A percentile compares a stretch with the other conserved stretches of the same genome.
phyloP scores from a whole-genome alignment of 2,888 invertebrate genomes.

The Portevinia maculata region DNA sequence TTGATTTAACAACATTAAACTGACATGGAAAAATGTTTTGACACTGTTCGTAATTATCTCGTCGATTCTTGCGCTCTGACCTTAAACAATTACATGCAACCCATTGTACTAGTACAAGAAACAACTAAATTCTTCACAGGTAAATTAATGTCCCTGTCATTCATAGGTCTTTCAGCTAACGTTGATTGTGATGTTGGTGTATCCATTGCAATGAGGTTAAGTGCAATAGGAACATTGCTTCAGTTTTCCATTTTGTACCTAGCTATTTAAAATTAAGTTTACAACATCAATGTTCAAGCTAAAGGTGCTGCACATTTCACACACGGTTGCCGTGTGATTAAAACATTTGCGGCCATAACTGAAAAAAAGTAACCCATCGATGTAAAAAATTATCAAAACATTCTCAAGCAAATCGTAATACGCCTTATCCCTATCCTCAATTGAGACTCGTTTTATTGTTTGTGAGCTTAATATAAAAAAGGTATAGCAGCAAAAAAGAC shows the following conservation, averaged over 20 bases:
- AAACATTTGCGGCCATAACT: no score
- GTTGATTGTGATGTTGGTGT: background rate
- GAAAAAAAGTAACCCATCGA: no score
- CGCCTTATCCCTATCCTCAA: no score
- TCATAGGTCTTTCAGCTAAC: constrained; percentile 33
- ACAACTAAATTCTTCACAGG: constrained; percentile 18
- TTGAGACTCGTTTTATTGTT: no score
- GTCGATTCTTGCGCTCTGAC: constrained; percentile 29
- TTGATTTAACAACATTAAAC: no score
- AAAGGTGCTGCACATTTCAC: no score
- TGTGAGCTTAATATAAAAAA: no score
- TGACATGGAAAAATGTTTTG: background rate
- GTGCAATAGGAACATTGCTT: constrained; percentile 36
- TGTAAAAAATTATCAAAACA: no score
- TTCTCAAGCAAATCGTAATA: no score
- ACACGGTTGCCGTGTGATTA: no score
- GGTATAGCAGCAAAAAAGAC: no score
- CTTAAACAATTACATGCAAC: constrained; percentile 37
- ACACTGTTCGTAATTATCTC: constrained; percentile 17
- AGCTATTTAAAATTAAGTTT: constrained; percentile 1
- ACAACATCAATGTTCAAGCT: background rate
- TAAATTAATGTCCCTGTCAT: constrained; percentile 63
- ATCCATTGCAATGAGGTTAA: constrained; percentile 47
- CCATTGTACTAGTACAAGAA: background rate
- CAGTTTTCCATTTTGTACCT: constrained; percentile 14